Base-by-base conservation (phyloP, 2,888 invertebrate genomes). In the Trissolcus japonicus region DNA sequence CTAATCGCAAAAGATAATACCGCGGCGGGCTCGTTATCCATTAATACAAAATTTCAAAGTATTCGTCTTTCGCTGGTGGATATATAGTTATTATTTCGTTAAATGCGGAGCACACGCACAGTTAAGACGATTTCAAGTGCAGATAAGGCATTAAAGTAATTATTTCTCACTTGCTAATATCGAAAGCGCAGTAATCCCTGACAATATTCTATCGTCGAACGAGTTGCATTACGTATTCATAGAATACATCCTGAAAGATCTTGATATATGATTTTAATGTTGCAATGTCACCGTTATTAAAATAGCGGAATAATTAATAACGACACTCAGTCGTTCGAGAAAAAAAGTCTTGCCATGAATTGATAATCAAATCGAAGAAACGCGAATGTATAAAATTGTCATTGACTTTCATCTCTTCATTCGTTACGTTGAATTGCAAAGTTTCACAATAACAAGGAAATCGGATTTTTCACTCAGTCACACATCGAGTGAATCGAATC, bases 161-260 rank as follows among this genome's bases (percentile, higher is more conserved):
- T 71, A 67, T 78, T 78, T 75, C 74, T 74, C 78, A 78, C 74
- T 75, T 71, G 75, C 67, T 71, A 71, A 67, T 78, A 71, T 71
- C 68, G 48, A 67, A 71, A 71, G 67, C 67, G 65, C 56, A 75
- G 71, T 71, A 75, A 71, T 78, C 67, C 74, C 14, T 19, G 65
- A 54, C 55, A 54, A 62, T 67, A 59, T 72, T 72, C 76, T 67
- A 72, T 72, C 53, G 19, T 29, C 14, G 16, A 63, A 63, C 62
- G 43, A 17, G 46, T 54, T 56, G 60, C 50, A 78, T 78, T 78
- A 78, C 56, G 57, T 69, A 78, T 78, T 74, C 73, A 78, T 74
- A 74, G 78, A 66, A 65, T 74, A 46, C 56, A 71, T 65, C 53
- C 35, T 21, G 56, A 66, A 66, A 55, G 14, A 53, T 55, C 59